Evolutionary conservation across 2,797 vertebrate genomes (phyloP).

Genomic region (Echiichthys vipera): DNA sequence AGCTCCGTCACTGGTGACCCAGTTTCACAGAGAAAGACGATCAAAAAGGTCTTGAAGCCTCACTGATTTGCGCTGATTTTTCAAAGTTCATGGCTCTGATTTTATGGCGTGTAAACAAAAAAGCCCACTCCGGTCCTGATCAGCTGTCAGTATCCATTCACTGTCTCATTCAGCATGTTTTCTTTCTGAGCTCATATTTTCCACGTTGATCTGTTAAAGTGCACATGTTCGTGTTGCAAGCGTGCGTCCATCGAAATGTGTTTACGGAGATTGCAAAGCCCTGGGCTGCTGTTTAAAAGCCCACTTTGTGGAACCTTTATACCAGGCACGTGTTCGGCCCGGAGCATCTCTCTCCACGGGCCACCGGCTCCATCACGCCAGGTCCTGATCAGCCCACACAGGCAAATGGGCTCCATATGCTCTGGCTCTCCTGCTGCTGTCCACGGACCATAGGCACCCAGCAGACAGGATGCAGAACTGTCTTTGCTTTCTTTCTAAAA

Average conservation of each 20-base stretch:
- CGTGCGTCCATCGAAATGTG: slow-evolving; percentile 58
- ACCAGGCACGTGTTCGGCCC: slow-evolving; percentile 75
- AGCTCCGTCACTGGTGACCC: slow-evolving; percentile 17
- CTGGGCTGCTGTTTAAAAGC: slow-evolving; percentile 69
- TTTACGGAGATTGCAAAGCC: slow-evolving; percentile 64
- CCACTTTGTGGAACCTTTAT: slow-evolving; percentile 50
- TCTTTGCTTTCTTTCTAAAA: slow-evolving; percentile 43
- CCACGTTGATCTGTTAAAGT: slow-evolving; percentile 66
- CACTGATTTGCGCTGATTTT: slow-evolving; percentile 44
- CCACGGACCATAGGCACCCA: slow-evolving; percentile 62
- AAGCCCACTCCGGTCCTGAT: slow-evolving; percentile 43
- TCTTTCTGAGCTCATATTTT: slow-evolving; percentile 78
- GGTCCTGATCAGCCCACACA: slow-evolving; percentile 48
- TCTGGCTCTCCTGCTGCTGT: slow-evolving; percentile 44
- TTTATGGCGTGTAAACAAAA: slow-evolving; percentile 55
- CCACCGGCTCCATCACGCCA: slow-evolving; percentile 55
- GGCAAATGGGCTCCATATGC: slow-evolving; percentile 77
- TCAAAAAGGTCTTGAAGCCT: slow-evolving; percentile 12
- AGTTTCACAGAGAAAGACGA: not conserved
- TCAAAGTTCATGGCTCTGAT: slow-evolving; percentile 52
- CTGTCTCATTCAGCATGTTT: slow-evolving; percentile 58
- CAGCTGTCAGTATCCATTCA: slow-evolving; percentile 31
- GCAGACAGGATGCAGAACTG: slow-evolving; percentile 65
- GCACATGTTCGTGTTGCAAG: slow-evolving; percentile 63
- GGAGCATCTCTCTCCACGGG: slow-evolving; percentile 65